A percentile compares a stretch with the other conserved stretches of the same genome.
Conservation (phyloP, 1,140 invertebrate genomes). For the Drosophila sechellia region DNA sequence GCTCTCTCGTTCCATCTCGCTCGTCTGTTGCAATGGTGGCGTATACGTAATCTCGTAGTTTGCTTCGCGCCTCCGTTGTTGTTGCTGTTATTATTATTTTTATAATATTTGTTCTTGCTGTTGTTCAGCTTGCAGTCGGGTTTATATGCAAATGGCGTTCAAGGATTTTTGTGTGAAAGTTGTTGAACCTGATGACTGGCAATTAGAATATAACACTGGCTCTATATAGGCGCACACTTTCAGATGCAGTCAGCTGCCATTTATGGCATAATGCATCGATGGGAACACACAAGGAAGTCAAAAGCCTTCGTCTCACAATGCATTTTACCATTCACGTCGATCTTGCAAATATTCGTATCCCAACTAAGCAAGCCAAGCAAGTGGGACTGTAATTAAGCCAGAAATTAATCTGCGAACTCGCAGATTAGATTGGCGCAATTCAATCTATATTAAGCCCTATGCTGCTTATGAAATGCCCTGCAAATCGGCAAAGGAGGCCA, state of each 20-base stretch:
- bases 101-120: not conserved
- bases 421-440: too few relatives aligned
- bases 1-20: not conserved
- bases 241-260: not conserved
- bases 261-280: not conserved
- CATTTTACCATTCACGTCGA: too few relatives aligned
- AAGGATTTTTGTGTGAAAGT: constrained; percentile 84
- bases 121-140: constrained; percentile 44
- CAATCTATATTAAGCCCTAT: too few relatives aligned
- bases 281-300: not conserved
- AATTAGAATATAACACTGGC: constrained; percentile 65
- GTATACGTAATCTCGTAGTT: constrained; percentile 78
- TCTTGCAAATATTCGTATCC: too few relatives aligned
- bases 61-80: constrained; percentile 27
- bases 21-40: constrained; percentile 69
- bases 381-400: too few relatives aligned
- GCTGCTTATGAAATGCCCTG: not conserved
- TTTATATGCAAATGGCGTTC: constrained; percentile 82
- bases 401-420: too few relatives aligned
- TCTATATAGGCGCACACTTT: constrained; percentile 1
- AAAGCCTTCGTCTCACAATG: too few relatives aligned
- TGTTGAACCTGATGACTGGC: constrained; percentile 82
- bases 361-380: too few relatives aligned
- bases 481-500: constrained; percentile 1
- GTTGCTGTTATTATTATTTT: constrained; percentile 21